A percentile compares a stretch with the other conserved stretches of the same genome.
These are phyloP conservation scores for Platysternon megacephalum DNA, from an alignment of 2,113 vertebrate species.

Conservation along the genomic window DNA sequence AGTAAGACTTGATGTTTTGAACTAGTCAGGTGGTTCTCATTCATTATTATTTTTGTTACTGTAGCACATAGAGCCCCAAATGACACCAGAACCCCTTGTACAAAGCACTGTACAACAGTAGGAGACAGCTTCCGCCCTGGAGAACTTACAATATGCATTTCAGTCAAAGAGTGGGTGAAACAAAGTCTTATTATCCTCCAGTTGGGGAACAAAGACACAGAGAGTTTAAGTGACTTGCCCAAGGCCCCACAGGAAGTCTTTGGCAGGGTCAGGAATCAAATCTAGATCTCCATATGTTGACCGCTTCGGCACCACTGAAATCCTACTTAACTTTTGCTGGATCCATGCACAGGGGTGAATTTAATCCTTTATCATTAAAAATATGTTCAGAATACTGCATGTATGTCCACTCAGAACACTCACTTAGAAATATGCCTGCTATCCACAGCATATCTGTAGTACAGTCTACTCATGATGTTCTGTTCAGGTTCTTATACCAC, in stretches of 20 bases:
- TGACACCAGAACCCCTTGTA: rapidly evolving
- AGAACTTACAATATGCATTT: not conserved
- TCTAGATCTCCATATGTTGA: not conserved
- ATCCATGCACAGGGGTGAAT: not conserved
- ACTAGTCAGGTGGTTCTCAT: not conserved
- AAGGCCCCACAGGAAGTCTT: not conserved
- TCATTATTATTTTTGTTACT: not conserved
- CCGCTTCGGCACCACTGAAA: not conserved
- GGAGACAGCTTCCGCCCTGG: not conserved
- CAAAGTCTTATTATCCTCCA: not conserved
- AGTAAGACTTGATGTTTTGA: not conserved
- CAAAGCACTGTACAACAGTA: not conserved
- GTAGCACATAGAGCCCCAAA: not conserved
- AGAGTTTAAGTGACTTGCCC: not conserved
- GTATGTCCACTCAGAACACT: not conserved
- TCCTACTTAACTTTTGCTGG: not conserved
- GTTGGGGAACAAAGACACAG: not conserved
- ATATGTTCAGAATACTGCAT: not conserved
- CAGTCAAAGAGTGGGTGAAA: not conserved
- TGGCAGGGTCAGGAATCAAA: not conserved
- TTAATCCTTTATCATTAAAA: not conserved
- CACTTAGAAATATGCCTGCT: not conserved
- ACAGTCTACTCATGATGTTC: not conserved
- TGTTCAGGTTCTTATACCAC: not conserved
- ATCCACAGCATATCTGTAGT: not conserved